Evolutionary conservation across 2,888 invertebrate species (phyloP).

Genomic region (Sclerodermus sp.): DNA sequence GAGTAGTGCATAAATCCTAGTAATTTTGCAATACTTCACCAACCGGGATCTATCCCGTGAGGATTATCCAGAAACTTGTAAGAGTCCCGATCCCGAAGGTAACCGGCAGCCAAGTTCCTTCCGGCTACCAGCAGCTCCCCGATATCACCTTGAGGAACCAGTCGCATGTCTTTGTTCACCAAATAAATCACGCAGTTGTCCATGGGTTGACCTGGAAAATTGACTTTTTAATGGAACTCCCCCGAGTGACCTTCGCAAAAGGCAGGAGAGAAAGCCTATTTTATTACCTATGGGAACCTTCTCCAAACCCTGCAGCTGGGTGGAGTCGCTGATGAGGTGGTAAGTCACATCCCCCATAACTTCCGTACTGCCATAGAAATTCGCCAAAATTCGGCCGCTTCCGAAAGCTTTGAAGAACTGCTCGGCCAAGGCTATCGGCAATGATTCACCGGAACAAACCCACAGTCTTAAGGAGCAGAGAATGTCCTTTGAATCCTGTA

Average conservation of each 20-base stretch:
- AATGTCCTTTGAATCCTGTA: slow-evolving; percentile 59
- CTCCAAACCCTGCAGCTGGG: slow-evolving; percentile 65
- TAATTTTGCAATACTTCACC: not conserved
- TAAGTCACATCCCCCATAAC: slow-evolving; percentile 90
- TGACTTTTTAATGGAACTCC: too few species aligned
- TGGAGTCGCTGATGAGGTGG: slow-evolving; percentile 66
- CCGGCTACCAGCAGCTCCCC: slow-evolving; percentile 86
- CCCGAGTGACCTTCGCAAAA: too few species aligned
- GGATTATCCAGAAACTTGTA: slow-evolving; percentile 78
- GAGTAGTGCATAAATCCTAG: too few species aligned
- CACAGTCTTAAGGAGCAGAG: slow-evolving; percentile 71
- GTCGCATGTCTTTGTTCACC: slow-evolving; percentile 72
- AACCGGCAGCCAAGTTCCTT: slow-evolving; percentile 77
- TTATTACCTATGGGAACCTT: slow-evolving; percentile 86
- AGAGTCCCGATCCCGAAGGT: slow-evolving; percentile 74
- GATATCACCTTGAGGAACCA: slow-evolving; percentile 72
- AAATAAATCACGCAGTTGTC: slow-evolving; percentile 82
- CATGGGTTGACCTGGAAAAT: slow-evolving; percentile 68
- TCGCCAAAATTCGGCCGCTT: slow-evolving; percentile 72
- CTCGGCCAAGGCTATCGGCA: slow-evolving; percentile 70
- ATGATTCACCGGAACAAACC: slow-evolving; percentile 86
- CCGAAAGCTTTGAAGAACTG: slow-evolving; percentile 78
- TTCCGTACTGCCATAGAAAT: slow-evolving; percentile 91
- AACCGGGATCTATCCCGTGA: slow-evolving; percentile 67
- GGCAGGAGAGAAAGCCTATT: too few species aligned